Evolutionary conservation across 2,113 vertebrate species (phyloP), one percentile per base, ranked within the genome.

Genomic region (Gallinago paraguaiae): DNA sequence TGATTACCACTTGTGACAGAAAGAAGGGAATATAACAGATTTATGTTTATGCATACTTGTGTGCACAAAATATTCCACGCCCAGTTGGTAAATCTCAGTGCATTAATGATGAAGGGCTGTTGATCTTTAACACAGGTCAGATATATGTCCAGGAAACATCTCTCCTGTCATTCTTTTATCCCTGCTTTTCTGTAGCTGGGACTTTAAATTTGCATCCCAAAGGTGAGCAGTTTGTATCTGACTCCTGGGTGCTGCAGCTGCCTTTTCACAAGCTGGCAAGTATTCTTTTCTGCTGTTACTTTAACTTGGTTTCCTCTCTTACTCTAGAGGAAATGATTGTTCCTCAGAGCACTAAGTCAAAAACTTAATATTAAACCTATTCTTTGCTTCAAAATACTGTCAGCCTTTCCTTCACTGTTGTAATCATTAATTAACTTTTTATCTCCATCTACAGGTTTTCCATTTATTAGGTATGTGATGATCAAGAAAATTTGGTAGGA

Each of bases 101-200:
- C 59, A n/a, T 85, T 86, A 61, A 50, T 57, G 41, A 30, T 57
- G 59, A 93, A 88, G 72, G 48, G 18, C 45, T 86, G 41, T n/a
- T 86, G 46, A 59, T 77, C 63, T 86, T 93, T 80, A 88, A 90
- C 54, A 53, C 41, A 51, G 37, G 68, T 90, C 76, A 92, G 85
- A 61, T n/a, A 69, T 41, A 72, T 54, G 71, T 81, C 72, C 60
- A 67, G 82, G 88, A 70, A 86, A 33, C 46, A 60, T 57, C 68
- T 86, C 46, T 57, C 8, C 30, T 92, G 4, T 81, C 80, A 46
- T 51, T 93, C 43, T 93, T 31, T 90, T 83, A 88, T 68, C 82
- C 88, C 90, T 92, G 67, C 88, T 94, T 91, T 95, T 93, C 80
- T 70, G 60, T 91, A 96, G 88, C 80, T 93, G 91, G 43, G 76